phyloP scores from a whole-genome alignment of 1,140 invertebrate genomes.

The Hormaphis cornu region DNA sequence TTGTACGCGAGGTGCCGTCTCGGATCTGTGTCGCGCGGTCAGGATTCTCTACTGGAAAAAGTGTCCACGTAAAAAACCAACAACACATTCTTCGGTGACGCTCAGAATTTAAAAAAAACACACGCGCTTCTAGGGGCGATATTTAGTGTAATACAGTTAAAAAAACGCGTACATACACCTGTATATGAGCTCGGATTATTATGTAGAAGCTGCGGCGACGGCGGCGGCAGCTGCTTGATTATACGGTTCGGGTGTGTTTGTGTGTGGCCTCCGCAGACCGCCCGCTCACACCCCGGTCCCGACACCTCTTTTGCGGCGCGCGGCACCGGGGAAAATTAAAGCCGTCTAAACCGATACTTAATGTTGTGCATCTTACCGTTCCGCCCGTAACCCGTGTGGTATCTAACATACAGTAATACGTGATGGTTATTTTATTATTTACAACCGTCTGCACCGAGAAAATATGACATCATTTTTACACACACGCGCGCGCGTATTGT shows the following conservation, averaged over 20 bases:
- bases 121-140: not conserved
- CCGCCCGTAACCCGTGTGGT: too few species aligned
- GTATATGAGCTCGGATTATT: too few species aligned
- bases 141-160: slow-evolving; percentile 5
- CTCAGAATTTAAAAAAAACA: not conserved
- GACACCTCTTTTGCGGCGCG: slow-evolving; percentile 30
- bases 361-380: too few species aligned
- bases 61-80: too few species aligned
- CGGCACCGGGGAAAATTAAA: slow-evolving; percentile 27
- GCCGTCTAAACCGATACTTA: not conserved
- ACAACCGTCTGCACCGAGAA: slow-evolving; percentile 9
- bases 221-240: slow-evolving; percentile 27
- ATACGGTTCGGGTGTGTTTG: slow-evolving; percentile 25
- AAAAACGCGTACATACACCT: too few species aligned
- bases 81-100: too few species aligned
- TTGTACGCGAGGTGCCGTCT: too few species aligned
- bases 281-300: not conserved
- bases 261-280: not conserved
- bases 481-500: not conserved
- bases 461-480: slow-evolving; percentile 29
- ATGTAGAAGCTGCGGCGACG: not conserved
- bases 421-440: slow-evolving; percentile 29
- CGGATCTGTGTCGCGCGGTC: too few species aligned
- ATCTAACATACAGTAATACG: not conserved
- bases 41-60: too few species aligned